A percentile compares a stretch with the other conserved stretches of the same genome.
phyloP scores from a whole-genome alignment of 1,140 invertebrate genomes.

The Drosophila varians region DNA sequence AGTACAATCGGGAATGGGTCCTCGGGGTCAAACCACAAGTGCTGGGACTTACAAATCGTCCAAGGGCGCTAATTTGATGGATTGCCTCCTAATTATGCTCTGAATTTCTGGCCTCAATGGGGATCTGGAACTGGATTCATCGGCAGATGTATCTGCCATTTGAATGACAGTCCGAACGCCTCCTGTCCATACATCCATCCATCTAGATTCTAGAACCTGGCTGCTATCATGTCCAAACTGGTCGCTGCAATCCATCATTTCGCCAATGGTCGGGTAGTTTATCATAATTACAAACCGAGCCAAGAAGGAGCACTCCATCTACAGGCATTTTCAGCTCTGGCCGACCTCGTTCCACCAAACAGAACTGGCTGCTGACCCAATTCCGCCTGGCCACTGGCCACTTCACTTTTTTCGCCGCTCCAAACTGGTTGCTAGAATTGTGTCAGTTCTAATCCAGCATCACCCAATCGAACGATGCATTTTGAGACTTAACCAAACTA shows the following conservation, averaged over 20 bases:
- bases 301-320: slow-evolving; percentile 34
- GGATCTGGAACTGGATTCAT: slow-evolving; percentile 3
- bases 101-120: not conserved
- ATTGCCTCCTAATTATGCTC: slow-evolving; percentile 37
- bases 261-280: slow-evolving; percentile 50
- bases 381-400: slow-evolving; percentile 41
- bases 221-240: slow-evolving; percentile 37
- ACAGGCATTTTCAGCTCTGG: slow-evolving; percentile 48
- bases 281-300: slow-evolving; percentile 62
- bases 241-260: slow-evolving; percentile 62
- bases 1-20: slow-evolving; percentile 4
- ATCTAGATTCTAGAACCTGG: slow-evolving; percentile 39
- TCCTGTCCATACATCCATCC: slow-evolving; percentile 31
- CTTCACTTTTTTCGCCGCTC: slow-evolving; percentile 68
- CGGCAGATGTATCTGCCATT: not conserved
- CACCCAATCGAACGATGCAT: not conserved
- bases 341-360: slow-evolving; percentile 48
- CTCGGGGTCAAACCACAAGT: slow-evolving; percentile 29
- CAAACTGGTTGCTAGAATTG: slow-evolving; percentile 61
- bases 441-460: slow-evolving; percentile 31
- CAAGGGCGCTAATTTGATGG: slow-evolving; percentile 61
- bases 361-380: slow-evolving; percentile 66
- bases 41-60: slow-evolving; percentile 38
- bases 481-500: not conserved
- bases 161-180: slow-evolving; percentile 16